Percentiles rank a stretch among this genome's conserved stretches.
Conservation (phyloP, 1,140 invertebrate species). For the Liolophura sinensis region DNA sequence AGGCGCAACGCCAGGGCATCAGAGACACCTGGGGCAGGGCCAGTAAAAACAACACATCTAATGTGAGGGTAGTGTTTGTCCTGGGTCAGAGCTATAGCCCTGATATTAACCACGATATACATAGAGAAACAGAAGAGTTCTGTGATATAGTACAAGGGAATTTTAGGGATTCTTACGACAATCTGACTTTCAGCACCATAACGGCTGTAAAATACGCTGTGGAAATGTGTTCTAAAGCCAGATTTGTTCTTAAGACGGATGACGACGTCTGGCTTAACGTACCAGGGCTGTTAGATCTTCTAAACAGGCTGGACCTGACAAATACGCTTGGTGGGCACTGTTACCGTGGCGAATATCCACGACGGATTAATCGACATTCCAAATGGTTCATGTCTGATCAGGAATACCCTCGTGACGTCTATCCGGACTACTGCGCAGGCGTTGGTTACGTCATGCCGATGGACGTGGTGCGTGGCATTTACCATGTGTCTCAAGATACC, state of each 20-base stretch:
- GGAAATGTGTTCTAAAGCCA: constrained; percentile 61
- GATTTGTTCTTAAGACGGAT: constrained; percentile 60
- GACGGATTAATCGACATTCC: constrained; percentile 26
- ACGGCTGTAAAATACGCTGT: constrained; percentile 79
- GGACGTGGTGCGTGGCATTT: constrained; percentile 46
- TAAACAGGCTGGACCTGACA: constrained; percentile 7
- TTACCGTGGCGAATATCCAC: too few species aligned
- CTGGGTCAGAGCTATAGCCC: constrained; percentile 10
- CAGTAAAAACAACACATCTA: constrained; percentile 23
- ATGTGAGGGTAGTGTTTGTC: constrained; percentile 21
- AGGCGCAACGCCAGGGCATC: constrained; percentile 13
- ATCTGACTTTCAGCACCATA: constrained; percentile 84
- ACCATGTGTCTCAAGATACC: constrained; percentile 36
- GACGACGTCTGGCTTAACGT: constrained; percentile 62
- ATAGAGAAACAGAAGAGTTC: constrained; percentile 64
- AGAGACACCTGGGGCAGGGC: constrained; percentile 23
- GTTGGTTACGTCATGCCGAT: constrained; percentile 55
- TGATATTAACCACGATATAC: constrained; percentile 1
- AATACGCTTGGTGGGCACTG: too few species aligned
- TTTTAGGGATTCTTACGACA: constrained; percentile 77
- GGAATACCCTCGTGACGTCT: constrained; percentile 47
- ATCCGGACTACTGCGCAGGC: constrained; percentile 59
- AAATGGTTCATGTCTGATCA: constrained; percentile 56
- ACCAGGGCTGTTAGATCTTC: constrained; percentile 12
- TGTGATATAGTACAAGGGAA: constrained; percentile 77